Evolutionary conservation across 2,797 vertebrate species (phyloP), one percentile per base, ranked within the genome.

Genomic region (Peromyscus attwateri): DNA sequence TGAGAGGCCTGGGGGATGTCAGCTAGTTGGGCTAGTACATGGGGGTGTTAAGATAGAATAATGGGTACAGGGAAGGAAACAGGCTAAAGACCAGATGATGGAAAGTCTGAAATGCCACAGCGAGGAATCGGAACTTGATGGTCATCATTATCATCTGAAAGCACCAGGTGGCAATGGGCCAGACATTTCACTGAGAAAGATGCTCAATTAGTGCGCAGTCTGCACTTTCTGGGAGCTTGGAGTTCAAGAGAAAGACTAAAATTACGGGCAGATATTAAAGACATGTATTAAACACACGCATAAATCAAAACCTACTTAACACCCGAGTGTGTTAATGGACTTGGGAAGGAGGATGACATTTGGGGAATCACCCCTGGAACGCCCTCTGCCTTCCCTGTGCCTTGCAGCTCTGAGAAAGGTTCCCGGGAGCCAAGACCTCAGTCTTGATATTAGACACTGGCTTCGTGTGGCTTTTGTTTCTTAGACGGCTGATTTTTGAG

Each of bases 261-360:
- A 95, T 88, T 95, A 91, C 23, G 43, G 89, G 49, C 52, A 52
- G 87, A 92, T 80, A 95, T 37, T 62, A 21, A 96, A 96, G 93
- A 49, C 23, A 46, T n/a, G 49, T 70, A 84, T 96, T 96, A 89
- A 95, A 92, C 29, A 92, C 25, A 84, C 6, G 62, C 97, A 95
- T 96, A 95, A 96, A 95, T 94, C 64, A 96, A 95, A 96, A 94
- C 25, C 12, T 68, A 92, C 89, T 97, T 95, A 97, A 96, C 66
- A 89, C 40, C 1, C 40, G 70, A 76, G 70, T 91, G 57, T 94
- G 89, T 94, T 95, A 94, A 96, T 82, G 89, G 85, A 37, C 52
- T 34, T 29, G 57, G 27, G 88, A 94, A 62, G 73, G 92, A 85
- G 89, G 85, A 91, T 66, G 57, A 27, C 25, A 4, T 55, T 87